Conservation (phyloP, 2,113 vertebrate genomes). For the Otus sunia region DNA sequence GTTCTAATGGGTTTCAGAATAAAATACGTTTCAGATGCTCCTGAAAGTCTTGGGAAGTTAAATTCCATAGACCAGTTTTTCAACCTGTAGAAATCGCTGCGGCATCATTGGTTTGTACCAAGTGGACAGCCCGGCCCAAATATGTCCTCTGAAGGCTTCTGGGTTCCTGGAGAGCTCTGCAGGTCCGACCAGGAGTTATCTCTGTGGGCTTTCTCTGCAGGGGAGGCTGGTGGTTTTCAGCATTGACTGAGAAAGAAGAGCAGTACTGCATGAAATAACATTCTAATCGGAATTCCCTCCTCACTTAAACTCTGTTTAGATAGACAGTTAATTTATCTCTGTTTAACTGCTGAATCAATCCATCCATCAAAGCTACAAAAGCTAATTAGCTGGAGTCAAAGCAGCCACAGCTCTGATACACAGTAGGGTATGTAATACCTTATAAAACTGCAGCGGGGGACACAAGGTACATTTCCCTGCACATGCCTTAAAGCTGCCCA, state of each 20-base stretch:
- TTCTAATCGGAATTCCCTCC: slow-evolving; percentile 60
- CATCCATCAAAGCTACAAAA: slow-evolving; percentile 67
- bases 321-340: slow-evolving; percentile 72
- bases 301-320: slow-evolving; percentile 59
- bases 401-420: not conserved
- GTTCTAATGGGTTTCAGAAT: not conserved
- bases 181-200: not conserved
- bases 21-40: not conserved
- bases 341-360: slow-evolving; percentile 65
- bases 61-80: not conserved
- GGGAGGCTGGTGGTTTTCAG: not conserved
- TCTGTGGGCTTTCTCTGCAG: fast-evolving
- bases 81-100: not conserved
- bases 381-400: slow-evolving; percentile 56
- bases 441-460: not conserved
- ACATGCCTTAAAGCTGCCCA: not conserved
- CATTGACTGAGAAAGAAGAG: slow-evolving; percentile 9
- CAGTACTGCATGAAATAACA: slow-evolving; percentile 58
- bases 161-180: not conserved
- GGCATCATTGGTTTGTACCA: not conserved
- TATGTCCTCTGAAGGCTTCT: fast-evolving
- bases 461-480: not conserved
- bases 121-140: fast-evolving
- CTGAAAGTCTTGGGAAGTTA: not conserved
- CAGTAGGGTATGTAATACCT: not conserved